Percentiles rank a stretch among this genome's conserved stretches.
Evolutionary conservation across 1,140 invertebrate genomes (phyloP).

Genomic region (Elysia chlorotica): DNA sequence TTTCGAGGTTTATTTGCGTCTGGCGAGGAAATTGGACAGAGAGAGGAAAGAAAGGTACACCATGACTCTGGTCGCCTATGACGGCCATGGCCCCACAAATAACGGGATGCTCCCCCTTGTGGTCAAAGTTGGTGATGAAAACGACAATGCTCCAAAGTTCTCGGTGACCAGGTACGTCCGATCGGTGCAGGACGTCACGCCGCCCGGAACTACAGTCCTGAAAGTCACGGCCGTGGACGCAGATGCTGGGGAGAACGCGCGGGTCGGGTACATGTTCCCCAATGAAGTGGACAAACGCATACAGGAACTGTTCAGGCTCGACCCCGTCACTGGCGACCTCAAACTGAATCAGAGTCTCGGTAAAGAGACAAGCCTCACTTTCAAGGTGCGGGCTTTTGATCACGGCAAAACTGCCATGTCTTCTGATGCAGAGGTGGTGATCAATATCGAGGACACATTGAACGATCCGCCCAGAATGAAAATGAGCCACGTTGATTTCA

Average conservation of each 20-base stretch:
- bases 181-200: conserved; percentile 74
- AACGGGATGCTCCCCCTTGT: conserved; percentile 86
- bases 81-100: conserved; percentile 80
- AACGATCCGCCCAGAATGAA: conserved; percentile 27
- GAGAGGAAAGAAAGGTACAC: conserved; percentile 80
- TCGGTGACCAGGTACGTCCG: conserved; percentile 69
- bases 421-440: conserved; percentile 29
- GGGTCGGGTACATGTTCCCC: conserved; percentile 68
- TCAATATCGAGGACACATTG: conserved; percentile 25
- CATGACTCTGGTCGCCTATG: conserved; percentile 84
- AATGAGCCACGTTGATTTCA: conserved; percentile 5
- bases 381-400: conserved; percentile 46
- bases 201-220: conserved; percentile 74
- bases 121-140: conserved; percentile 88
- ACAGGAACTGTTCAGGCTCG: conserved; percentile 65
- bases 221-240: conserved; percentile 78
- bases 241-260: conserved; percentile 77
- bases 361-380: conserved; percentile 38
- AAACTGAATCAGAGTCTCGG: conserved; percentile 35
- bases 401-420: conserved; percentile 33
- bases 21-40: conserved; percentile 74
- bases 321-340: conserved; percentile 33
- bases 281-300: conserved; percentile 71
- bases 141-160: conserved; percentile 87
- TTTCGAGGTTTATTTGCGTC: conserved; percentile 24